Evolutionary conservation across 2,888 invertebrate genomes (phyloP), one percentile per base, ranked within the genome.

Genomic region (Meghimatium bilineatum): DNA sequence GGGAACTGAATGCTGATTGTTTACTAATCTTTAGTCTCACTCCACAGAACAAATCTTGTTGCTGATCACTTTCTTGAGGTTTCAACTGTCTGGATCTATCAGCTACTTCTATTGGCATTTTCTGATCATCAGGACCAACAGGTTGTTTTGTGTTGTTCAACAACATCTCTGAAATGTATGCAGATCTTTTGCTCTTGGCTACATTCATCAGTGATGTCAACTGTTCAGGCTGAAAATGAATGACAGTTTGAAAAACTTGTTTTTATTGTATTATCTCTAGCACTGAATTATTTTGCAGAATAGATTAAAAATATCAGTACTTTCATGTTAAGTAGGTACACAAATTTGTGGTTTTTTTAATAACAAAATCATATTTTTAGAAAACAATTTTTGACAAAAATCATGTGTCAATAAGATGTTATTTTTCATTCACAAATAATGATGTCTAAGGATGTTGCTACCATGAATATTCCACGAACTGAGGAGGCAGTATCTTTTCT

Each of bases 171-270:
- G 34, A n/a, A 56, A 17, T 29, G 23, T 72, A 38, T 12, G 29
- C 17, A 71, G 69, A 38, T 60, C 74, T 78, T 66, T 72, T 76
- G 29, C 78, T 56, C 5, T 66, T 56, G 36, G 82, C 85, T 56
- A 52, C n/a, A 3, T 74, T 20, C 26, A 63, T 52, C 85, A 85
- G 79, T 36, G 79, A 38, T 67, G 66, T 12, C n/a, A 85, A 49
- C 78, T 85, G 82, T 0, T 78, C 82, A 66, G 72, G n/a, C 85
- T 85, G 63, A 14, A 71, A 26, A 26, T 6, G 14, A 32, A 66
- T 56, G 23, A 56, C 8, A 56, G 56, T 2, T 14, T 56, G 8
- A 56, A 56, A 56, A 8, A 56, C 2, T 12, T 56, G 56, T 56
- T 56, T 56, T 17, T 56, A 17, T 44, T 44, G 5, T 44, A 44